Evolutionary conservation across 2,113 vertebrate species (phyloP).

Genomic region (Blennius ocellaris): DNA sequence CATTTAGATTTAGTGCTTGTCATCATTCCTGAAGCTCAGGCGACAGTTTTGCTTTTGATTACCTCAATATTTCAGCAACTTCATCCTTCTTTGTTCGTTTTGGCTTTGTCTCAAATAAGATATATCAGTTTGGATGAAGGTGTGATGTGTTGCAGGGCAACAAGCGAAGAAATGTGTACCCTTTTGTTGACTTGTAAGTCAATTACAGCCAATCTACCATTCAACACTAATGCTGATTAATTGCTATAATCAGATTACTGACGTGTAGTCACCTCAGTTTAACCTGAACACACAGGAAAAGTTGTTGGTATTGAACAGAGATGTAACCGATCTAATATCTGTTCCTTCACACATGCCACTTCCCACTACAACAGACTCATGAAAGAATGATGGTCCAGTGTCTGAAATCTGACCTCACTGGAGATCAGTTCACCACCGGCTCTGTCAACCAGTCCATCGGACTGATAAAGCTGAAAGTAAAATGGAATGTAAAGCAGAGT

Average conservation of each 20-base stretch:
- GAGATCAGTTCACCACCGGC: constrained; percentile 32
- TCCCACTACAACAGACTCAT: constrained; percentile 15
- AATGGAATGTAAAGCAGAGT: constrained; percentile 49
- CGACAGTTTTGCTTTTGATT: constrained; percentile 4
- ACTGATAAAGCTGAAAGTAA: constrained; percentile 47
- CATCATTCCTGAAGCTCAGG: constrained; percentile 4
- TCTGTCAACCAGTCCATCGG: constrained; percentile 41
- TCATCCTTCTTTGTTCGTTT: neutral
- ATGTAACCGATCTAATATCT: constrained; percentile 18
- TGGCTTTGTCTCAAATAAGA: neutral
- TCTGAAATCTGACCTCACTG: constrained; percentile 53
- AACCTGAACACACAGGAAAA: constrained; percentile 34
- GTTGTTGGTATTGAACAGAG: constrained; percentile 10
- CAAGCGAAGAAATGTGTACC: constrained; percentile 19
- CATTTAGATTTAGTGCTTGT: constrained; percentile 7
- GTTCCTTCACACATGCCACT: constrained; percentile 7
- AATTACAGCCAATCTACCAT: neutral
- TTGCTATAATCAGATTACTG: constrained; percentile 15
- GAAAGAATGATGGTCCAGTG: constrained; percentile 20
- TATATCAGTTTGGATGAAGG: constrained; percentile 20
- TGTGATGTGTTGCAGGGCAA: constrained; percentile 47
- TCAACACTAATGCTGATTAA: neutral
- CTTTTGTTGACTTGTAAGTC: constrained; percentile 25
- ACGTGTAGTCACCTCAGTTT: constrained; percentile 7
- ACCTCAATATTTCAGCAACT: constrained; percentile 14